Evolutionary conservation across 1,140 invertebrate species (phyloP).

Genomic region (Drosophila littoralis): DNA sequence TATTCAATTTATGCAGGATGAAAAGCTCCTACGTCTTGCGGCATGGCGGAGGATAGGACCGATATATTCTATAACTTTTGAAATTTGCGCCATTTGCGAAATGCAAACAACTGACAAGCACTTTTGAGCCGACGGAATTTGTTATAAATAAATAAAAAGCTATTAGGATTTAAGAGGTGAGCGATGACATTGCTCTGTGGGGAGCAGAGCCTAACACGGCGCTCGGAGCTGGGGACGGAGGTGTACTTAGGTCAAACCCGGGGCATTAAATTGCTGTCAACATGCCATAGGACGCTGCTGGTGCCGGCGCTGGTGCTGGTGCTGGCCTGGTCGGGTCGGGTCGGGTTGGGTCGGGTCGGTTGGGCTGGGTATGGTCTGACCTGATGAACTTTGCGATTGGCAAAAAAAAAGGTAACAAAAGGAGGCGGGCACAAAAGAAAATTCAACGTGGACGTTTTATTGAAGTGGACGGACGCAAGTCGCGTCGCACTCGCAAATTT

Average conservation of each 20-base stretch:
- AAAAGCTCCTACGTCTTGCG: constrained; percentile 16
- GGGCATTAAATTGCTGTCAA: constrained; percentile 39
- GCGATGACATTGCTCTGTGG: constrained; percentile 16
- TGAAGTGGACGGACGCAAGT: constrained; percentile 13
- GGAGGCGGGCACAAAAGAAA: constrained; percentile 17
- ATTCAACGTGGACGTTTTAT: constrained; percentile 30
- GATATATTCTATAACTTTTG: constrained; percentile 20
- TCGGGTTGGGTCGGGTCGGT: neutral
- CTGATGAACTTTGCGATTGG: constrained; percentile 26
- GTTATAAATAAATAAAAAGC: constrained; percentile 70
- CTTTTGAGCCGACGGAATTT: constrained; percentile 30
- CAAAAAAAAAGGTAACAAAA: constrained; percentile 25
- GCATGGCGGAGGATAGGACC: neutral
- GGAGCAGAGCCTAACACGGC: neutral
- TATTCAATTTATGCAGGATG: constrained; percentile 36
- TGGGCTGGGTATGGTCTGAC: neutral
- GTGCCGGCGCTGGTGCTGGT: neutral
- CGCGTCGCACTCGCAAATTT: constrained; percentile 40
- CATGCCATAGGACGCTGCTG: constrained; percentile 16
- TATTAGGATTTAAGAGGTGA: constrained; percentile 30
- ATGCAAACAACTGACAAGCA: constrained; percentile 39
- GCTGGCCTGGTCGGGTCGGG: neutral
- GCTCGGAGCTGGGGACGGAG: neutral
- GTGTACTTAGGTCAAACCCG: constrained; percentile 5
- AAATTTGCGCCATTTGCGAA: constrained; percentile 54